Evolutionary conservation across 2,797 vertebrate genomes (phyloP).

Genomic region (Gobionotothen gibberifrons): DNA sequence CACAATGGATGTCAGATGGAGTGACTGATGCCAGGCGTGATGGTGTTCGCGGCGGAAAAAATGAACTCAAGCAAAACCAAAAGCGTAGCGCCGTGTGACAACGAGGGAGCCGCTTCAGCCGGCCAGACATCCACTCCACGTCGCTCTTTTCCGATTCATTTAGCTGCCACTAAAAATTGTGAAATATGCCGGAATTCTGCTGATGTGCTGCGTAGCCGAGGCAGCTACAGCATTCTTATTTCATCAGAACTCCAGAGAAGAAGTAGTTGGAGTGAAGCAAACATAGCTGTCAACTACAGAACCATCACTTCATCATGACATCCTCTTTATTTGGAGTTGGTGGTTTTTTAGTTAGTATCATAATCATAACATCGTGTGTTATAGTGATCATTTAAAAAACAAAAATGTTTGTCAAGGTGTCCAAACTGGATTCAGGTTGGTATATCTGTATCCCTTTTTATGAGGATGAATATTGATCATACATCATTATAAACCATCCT

Average conservation of each 20-base stretch:
- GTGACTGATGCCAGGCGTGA: conserved; percentile 70
- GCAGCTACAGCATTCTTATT: conserved; percentile 16
- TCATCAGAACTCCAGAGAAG: conserved; percentile 23
- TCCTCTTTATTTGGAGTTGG: not conserved
- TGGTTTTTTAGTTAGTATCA: not conserved
- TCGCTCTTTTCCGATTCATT: conserved; percentile 45
- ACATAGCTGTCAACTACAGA: not conserved
- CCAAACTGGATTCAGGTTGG: not conserved
- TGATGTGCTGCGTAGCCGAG: conserved; percentile 4
- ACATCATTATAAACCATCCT: not conserved
- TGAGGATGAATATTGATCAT: not conserved
- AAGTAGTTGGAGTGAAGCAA: not conserved
- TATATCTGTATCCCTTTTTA: not conserved
- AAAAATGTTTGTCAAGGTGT: not conserved
- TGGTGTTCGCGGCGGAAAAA: conserved; percentile 48
- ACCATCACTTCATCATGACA: not conserved
- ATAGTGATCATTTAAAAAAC: not conserved
- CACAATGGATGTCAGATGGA: conserved; percentile 60
- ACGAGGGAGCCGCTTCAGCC: conserved; percentile 31
- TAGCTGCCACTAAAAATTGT: conserved; percentile 39
- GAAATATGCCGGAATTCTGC: conserved; percentile 27
- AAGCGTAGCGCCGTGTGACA: conserved; percentile 58
- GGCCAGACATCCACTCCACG: conserved; percentile 23
- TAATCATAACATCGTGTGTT: no score
- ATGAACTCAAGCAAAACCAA: conserved; percentile 70